phyloP scores from a whole-genome alignment of 1,140 invertebrate species.

The Odontomachus brunneus region DNA sequence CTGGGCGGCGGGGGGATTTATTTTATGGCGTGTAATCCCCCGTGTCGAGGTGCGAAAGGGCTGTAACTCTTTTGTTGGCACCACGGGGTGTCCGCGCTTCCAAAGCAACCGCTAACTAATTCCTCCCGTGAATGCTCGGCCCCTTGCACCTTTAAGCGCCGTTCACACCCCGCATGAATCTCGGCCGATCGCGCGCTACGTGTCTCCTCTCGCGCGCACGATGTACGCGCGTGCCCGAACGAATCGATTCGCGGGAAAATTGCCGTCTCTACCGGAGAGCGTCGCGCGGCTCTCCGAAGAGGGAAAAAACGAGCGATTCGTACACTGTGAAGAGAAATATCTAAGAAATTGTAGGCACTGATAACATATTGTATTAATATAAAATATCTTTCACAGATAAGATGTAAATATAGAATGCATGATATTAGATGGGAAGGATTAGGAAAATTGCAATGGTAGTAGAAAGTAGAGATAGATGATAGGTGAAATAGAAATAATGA shows the following conservation, averaged over 20 bases:
- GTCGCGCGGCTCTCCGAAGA: not conserved
- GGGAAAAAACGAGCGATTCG: too few relatives aligned
- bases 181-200: slow-evolving; percentile 45
- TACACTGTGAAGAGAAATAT: too few relatives aligned
- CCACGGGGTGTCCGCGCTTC: slow-evolving; percentile 81
- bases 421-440: too few relatives aligned
- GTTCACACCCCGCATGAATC: slow-evolving; percentile 61
- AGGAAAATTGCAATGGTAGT: too few relatives aligned
- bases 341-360: too few relatives aligned
- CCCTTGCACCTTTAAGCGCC: slow-evolving; percentile 77
- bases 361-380: too few relatives aligned
- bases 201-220: not conserved
- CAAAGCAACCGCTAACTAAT: slow-evolving; percentile 82
- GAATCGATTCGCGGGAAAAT: slow-evolving; percentile 48
- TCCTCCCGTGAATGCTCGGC: slow-evolving; percentile 77
- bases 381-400: too few relatives aligned
- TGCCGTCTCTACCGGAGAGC: slow-evolving; percentile 1
- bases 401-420: too few relatives aligned
- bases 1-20: slow-evolving; percentile 77
- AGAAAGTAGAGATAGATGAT: too few relatives aligned
- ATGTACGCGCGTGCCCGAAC: slow-evolving; percentile 31
- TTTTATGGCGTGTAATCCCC: slow-evolving; percentile 84
- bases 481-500: too few relatives aligned
- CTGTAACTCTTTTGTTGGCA: slow-evolving; percentile 84
- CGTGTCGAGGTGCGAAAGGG: slow-evolving; percentile 83